These are phyloP conservation scores for Lophotis ruficrista DNA, from an alignment of 2,113 vertebrate genomes.

Conservation along the genomic window DNA sequence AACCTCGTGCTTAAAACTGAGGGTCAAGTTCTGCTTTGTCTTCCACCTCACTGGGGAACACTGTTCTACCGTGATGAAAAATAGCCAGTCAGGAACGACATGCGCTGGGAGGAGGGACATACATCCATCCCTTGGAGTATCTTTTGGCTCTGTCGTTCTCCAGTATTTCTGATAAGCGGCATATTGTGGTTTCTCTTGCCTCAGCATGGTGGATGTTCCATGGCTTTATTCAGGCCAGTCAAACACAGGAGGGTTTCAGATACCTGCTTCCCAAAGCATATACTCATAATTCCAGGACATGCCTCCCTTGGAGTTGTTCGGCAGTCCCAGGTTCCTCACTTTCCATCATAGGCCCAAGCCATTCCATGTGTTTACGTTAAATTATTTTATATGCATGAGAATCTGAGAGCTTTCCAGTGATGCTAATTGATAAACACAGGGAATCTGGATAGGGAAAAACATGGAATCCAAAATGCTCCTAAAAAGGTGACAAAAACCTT, in stretches of 20 bases:
- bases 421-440: not conserved
- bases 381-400: not conserved
- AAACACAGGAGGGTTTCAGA: not conserved
- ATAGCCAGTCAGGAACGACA: not conserved
- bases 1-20: not conserved
- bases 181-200: not conserved
- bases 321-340: not conserved
- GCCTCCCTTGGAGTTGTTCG: not conserved
- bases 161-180: not conserved
- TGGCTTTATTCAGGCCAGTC: not conserved
- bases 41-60: not conserved
- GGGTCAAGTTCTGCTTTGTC: not conserved
- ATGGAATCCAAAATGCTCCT: not conserved
- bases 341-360: not conserved
- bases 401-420: not conserved
- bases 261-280: not conserved
- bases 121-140: too few species aligned
- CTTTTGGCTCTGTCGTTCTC: not conserved
- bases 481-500: not conserved
- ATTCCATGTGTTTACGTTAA: not conserved
- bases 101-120: not conserved
- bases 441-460: not conserved
- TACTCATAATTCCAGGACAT: fast-evolving
- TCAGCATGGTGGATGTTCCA: not conserved
- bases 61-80: not conserved